Evolutionary conservation across 2,797 vertebrate species (phyloP).

Genomic region (Schizothorax lantsangensis): DNA sequence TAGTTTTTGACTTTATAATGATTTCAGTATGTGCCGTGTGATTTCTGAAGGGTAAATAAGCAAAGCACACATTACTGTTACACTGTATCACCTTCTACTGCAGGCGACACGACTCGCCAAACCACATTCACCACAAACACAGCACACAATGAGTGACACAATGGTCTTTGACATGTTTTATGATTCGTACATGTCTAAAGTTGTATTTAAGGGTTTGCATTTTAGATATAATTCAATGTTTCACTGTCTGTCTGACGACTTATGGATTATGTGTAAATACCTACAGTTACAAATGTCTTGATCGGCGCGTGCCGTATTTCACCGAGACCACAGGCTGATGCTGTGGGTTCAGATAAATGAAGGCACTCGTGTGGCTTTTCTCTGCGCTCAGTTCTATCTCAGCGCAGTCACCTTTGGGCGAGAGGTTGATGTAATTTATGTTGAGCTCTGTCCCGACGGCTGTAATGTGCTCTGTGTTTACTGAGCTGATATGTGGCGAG

Average conservation of each 20-base stretch:
- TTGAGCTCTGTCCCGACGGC: slow-evolving; percentile 71
- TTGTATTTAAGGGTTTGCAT: background rate
- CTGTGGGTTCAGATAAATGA: slow-evolving; percentile 40
- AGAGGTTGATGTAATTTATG: slow-evolving; percentile 69
- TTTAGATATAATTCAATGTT: slow-evolving; percentile 10
- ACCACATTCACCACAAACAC: background rate
- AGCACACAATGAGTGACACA: background rate
- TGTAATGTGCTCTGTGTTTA: slow-evolving; percentile 69
- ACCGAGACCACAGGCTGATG: slow-evolving; percentile 30
- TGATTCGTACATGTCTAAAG: background rate
- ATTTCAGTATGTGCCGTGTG: background rate
- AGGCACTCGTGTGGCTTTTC: slow-evolving; percentile 46
- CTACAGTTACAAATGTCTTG: slow-evolving; percentile 13
- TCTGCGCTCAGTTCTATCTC: slow-evolving; percentile 74
- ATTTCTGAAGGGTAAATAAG: background rate
- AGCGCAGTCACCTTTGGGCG: slow-evolving; percentile 73
- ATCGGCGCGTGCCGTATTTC: background rate
- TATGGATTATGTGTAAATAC: slow-evolving; percentile 26
- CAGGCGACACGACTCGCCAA: background rate
- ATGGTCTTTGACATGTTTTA: background rate
- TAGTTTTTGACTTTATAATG: background rate
- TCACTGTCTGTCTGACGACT: slow-evolving; percentile 45
- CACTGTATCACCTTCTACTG: background rate
- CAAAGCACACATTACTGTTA: background rate
- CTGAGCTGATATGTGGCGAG: slow-evolving; percentile 43